These are phyloP conservation scores for Embidobia sp. DNA, from an alignment of 2,888 invertebrate species.

Conservation along the genomic window DNA sequence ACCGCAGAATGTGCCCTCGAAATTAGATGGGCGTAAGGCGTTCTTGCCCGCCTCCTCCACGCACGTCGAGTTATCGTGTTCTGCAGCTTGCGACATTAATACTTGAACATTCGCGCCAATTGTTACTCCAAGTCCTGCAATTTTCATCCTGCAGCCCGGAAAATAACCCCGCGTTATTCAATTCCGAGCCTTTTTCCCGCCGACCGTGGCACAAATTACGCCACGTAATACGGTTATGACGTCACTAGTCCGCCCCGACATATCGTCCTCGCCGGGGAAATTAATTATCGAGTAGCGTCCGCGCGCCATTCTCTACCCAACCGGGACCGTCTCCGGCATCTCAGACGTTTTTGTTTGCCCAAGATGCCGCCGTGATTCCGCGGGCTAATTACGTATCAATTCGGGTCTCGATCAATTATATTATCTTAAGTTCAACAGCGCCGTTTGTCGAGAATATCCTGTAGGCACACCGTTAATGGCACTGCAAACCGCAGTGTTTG, in stretches of 20 bases:
- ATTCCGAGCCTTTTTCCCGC: background rate
- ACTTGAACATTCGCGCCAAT: slow-evolving; percentile 58
- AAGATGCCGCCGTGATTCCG: too few relatives aligned
- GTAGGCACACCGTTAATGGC: slow-evolving; percentile 5
- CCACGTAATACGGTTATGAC: slow-evolving; percentile 20
- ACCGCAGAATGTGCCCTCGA: slow-evolving; percentile 80
- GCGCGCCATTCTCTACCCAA: slow-evolving; percentile 13
- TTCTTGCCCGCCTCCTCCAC: slow-evolving; percentile 71
- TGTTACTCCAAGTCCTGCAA: slow-evolving; percentile 52
- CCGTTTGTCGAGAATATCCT: slow-evolving; percentile 5
- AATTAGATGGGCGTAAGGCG: slow-evolving; percentile 80
- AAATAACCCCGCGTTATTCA: slow-evolving; percentile 6
- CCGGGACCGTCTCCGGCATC: too few relatives aligned
- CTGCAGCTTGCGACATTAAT: slow-evolving; percentile 69
- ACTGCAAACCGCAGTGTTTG: slow-evolving; percentile 19
- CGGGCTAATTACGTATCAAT: slow-evolving; percentile 17
- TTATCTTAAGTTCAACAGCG: slow-evolving; percentile 7
- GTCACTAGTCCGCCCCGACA: slow-evolving; percentile 8
- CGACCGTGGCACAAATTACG: background rate
- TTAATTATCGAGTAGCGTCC: slow-evolving; percentile 29
- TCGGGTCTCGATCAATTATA: slow-evolving; percentile 13
- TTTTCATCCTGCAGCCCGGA: slow-evolving; percentile 33
- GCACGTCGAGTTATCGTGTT: slow-evolving; percentile 56
- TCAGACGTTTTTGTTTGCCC: too few relatives aligned
- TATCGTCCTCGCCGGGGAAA: slow-evolving; percentile 12